These are phyloP conservation scores for Caerostris darwini DNA, from an alignment of 1,140 invertebrate genomes.

Conservation along the genomic window DNA sequence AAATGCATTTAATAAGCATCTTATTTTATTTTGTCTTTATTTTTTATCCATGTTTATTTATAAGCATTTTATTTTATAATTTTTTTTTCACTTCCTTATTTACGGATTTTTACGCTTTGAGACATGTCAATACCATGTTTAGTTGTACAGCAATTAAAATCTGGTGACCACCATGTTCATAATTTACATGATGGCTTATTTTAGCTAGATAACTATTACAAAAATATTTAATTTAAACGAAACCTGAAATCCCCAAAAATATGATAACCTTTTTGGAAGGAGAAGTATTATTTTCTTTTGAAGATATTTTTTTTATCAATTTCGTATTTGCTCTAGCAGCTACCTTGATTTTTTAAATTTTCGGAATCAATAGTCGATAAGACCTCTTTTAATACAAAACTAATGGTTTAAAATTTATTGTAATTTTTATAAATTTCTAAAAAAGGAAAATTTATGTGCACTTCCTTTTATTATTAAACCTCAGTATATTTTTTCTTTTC, in stretches of 20 bases:
- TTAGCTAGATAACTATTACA: neutral
- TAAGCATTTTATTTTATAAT: too few relatives aligned
- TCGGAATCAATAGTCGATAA: neutral
- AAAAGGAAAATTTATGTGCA: too few relatives aligned
- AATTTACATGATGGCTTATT: neutral
- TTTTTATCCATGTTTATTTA: too few relatives aligned
- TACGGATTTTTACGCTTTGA: neutral
- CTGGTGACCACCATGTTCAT: neutral
- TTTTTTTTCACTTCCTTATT: too few relatives aligned
- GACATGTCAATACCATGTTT: neutral
- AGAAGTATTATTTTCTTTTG: neutral
- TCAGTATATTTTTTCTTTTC: too few relatives aligned
- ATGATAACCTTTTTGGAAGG: neutral
- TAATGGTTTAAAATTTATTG: too few relatives aligned
- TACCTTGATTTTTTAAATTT: neutral
- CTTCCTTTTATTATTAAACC: too few relatives aligned
- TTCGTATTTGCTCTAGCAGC: neutral
- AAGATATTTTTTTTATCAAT: neutral
- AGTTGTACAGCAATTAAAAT: neutral
- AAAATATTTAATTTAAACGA: neutral
- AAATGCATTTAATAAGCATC: too few relatives aligned
- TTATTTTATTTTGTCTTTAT: too few relatives aligned
- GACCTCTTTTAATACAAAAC: neutral
- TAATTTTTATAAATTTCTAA: too few relatives aligned
- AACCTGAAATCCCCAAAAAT: neutral